Base-by-base conservation (phyloP, 1,140 invertebrate genomes). In the Propsilocerus akamusi region DNA sequence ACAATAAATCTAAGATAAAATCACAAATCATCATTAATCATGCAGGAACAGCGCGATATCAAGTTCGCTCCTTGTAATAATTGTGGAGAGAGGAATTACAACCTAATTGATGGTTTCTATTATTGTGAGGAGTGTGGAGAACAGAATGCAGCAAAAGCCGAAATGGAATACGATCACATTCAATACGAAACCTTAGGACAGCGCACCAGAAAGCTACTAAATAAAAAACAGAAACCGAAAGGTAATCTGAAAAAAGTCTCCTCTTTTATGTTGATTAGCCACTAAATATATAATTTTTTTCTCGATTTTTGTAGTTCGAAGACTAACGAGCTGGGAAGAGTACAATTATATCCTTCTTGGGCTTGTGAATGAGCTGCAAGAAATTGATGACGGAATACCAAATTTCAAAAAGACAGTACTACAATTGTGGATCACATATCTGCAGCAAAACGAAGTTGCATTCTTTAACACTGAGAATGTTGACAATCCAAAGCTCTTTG, bases 291-390 rank as follows among this genome's bases (percentile, higher is more conserved):
- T 48, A 41, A 25, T 51, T 48, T 49, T 26, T 25, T 34, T 49
- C 28, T 48, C 51, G 46, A 53, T 28, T 49, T 48, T 54, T 53
- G 25, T 47, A 54, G 56, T 50, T 48, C 24, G 60, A 22, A 67
- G 73, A 28, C 67, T 75, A 54, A 80, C 77, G 2, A 70, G 72
- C 10, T 80, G 76, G 76, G 77, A 81, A 63, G 67, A 73, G 12
- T 78, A 75, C 53, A 83, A 82, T 65, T 72, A 75, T 52, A 68
- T 77, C 25, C 57, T 83, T 12, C 66, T 72, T 26, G 75, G 73
- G 10, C 59, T 80, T 48, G 65, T 73, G 0, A 67, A 81, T 53
- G 74, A 81, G 58, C 56, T 80, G 2, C 68, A 78, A 1, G 54
- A 67, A 14, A 41, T 80, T 48, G 65, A 72, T 0, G 67, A 81